Base-by-base conservation (phyloP, 2,888 invertebrate species). In the Trachelus iudaicus region DNA sequence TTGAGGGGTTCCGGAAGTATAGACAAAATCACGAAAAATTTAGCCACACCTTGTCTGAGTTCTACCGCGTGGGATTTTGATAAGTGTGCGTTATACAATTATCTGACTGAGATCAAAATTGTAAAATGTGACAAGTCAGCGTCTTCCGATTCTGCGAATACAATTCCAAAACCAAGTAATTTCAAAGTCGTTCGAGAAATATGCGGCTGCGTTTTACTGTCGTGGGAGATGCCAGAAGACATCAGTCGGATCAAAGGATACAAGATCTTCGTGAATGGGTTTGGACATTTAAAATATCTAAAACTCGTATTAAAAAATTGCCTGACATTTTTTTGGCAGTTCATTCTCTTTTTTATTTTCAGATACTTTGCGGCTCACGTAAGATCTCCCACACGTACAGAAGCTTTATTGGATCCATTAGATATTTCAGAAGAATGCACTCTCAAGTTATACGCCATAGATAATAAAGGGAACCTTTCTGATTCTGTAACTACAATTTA, bases 31-130 rank as follows among this genome's bases (percentile, higher is more conserved):
- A 77, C 78, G 9, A 76, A 79, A 30, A 82, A 79, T 69, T 69
- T 85, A 23, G 75, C 81, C 33, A 73, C 83, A 12, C 80, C 84
- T 4, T 80, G 78, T 69, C 56, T 81, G 3, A 77, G 79, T 34
- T 76, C 76, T 68, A 77, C 80, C 15, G 76, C 77, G 33, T 78
- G 79, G 77, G 82, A 83, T 75, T 84, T 84, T 34, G 83, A 85
- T 75, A 81, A 40, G 33, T 82, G 78, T 40, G 75, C 79, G n/a
- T 73, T 85, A 68, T 83, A 81, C 73, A 35, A 78, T 15, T 84
- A 81, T 69, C 77, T 85, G 69, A 56, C 56, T 23, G 56, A 9
- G 1, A 23, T 23, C 9, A 9, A 56, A 56, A 9, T 56, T 56
- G 56, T 56, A 76, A 13, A 68, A 33, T 11, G 31, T 31, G 37